Percentiles rank a stretch among this genome's conserved stretches.
phyloP scores from a whole-genome alignment of 92 coral and sea anemone species.

The Parazoanthus atlanticus region DNA sequence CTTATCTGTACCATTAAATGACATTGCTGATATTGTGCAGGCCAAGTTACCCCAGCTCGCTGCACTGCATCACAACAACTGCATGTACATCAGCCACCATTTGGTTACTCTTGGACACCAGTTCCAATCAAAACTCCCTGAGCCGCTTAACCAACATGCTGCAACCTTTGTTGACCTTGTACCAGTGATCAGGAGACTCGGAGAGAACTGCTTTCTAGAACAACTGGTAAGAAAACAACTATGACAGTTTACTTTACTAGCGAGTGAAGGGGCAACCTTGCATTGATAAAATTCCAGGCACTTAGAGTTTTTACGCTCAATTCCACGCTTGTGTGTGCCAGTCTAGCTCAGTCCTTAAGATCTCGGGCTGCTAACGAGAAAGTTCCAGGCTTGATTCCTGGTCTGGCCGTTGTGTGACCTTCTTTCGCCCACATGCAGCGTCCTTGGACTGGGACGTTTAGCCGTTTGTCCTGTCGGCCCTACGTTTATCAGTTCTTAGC shows the following conservation, averaged over 20 bases:
- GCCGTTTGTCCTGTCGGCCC: too few species aligned
- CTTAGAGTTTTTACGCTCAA: too few species aligned
- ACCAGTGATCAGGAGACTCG: constrained; percentile 85
- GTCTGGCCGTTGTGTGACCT: too few species aligned
- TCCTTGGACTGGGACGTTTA: too few species aligned
- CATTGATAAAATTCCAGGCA: too few species aligned
- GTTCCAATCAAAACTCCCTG: constrained; percentile 88
- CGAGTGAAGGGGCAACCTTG: neutral
- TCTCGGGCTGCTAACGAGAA: too few species aligned
- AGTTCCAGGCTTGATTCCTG: too few species aligned
- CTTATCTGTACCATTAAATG: neutral
- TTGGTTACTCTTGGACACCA: constrained; percentile 95
- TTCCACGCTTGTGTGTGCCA: too few species aligned
- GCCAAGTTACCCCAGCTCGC: constrained; percentile 85
- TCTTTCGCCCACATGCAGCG: too few species aligned
- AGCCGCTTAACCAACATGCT: constrained; percentile 84
- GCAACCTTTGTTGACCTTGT: constrained; percentile 95
- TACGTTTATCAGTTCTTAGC: too few species aligned
- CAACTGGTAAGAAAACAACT: constrained; percentile 74
- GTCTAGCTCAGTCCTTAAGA: too few species aligned
- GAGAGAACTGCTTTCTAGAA: constrained; percentile 93
- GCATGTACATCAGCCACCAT: constrained; percentile 94
- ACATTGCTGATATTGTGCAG: constrained; percentile 34
- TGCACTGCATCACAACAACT: constrained; percentile 96
- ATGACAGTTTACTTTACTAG: neutral